Base-by-base conservation (phyloP, 2,797 vertebrate species). In the Perdix hodgsoniae region DNA sequence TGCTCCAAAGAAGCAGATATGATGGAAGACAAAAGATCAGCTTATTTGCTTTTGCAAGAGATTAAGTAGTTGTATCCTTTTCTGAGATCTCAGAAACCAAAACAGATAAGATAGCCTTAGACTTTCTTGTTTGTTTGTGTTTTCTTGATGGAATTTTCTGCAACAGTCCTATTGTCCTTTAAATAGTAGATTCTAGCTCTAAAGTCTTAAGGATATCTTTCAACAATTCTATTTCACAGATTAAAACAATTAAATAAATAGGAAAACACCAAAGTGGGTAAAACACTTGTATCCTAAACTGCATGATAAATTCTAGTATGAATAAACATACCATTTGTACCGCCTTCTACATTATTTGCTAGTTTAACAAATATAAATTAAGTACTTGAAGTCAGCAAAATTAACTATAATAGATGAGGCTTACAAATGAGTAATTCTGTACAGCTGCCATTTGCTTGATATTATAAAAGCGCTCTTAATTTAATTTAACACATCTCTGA, bases 301-400 rank as follows among this genome's bases (percentile, higher is more conserved):
- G 60, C 65, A 22, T 83, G 87, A 95, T 65, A 92, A 94, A 94
- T 82, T 77, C 88, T 79, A 50, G 23, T 63, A 63, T 49, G 81
- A 89, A 92, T 47, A 91, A 95, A 93, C 90, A 91, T 19, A 87
- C 56, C 52, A 88, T 83, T 90, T 0, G 0, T 82, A 80, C 65
- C 4, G 0, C 87, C 82, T 91, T 52, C 66, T 65, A 66, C 73
- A 91, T 96, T 94, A 89, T 92, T 94, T 95, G 66, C 79, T 85
- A 59, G 91, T 88, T 92, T 95, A 95, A 96, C 89, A 93, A 92
- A 96, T 97, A 94, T 84, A 96, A 96, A 96, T 97, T 93, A 96
- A 91, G 87, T 72, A 79, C 94, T 96, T 94, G 91, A 95, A 96
- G 92, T 88, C 94, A 94, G 89, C 91, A 96, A 93, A 94, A 94